Evolutionary conservation across 2,113 vertebrate species (phyloP).

Genomic region (Ptyas mucosa): DNA sequence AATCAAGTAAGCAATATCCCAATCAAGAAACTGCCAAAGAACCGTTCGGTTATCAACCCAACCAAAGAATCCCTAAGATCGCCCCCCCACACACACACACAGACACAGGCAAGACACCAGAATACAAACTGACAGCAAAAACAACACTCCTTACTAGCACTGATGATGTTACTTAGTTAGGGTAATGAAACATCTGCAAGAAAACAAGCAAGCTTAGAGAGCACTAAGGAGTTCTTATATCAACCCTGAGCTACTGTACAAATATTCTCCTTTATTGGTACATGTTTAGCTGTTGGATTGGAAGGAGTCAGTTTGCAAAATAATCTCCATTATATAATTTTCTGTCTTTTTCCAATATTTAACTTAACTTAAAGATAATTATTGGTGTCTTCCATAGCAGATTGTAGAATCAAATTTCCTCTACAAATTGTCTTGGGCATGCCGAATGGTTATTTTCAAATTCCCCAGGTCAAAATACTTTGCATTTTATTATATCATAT

Average conservation of each 20-base stretch:
- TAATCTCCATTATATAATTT: slow-evolving; percentile 34
- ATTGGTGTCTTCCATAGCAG: slow-evolving; percentile 33
- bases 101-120: not conserved
- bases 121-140: not conserved
- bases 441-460: slow-evolving; percentile 16
- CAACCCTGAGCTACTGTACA: not conserved
- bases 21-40: not conserved
- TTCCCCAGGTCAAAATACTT: slow-evolving; percentile 48
- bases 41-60: not conserved
- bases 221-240: not conserved
- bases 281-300: slow-evolving; percentile 56
- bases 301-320: slow-evolving; percentile 54
- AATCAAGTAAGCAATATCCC: not conserved
- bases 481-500: slow-evolving; percentile 15
- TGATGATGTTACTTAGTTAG: not conserved
- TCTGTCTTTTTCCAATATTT: slow-evolving; percentile 37
- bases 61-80: not conserved
- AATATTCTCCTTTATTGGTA: too few relatives aligned
- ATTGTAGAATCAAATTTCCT: not conserved
- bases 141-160: not conserved
- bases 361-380: slow-evolving; percentile 19
- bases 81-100: not conserved
- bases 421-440: slow-evolving; percentile 13
- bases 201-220: not conserved
- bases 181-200: not conserved